Base-by-base conservation (phyloP, 2,113 vertebrate species). In the Laterallus jamaicensis region DNA sequence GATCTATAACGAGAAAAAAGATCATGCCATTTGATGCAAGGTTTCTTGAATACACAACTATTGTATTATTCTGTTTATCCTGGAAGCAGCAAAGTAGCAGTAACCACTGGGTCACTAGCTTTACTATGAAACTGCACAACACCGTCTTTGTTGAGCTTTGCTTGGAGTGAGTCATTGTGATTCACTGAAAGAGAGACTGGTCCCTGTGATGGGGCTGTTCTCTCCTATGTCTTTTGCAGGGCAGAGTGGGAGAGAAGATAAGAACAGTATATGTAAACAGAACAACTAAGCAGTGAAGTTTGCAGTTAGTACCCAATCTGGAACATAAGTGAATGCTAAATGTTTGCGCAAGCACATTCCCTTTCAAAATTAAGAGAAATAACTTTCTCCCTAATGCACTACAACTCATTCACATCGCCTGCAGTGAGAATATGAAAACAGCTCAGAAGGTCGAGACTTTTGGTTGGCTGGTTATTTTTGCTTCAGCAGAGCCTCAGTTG, bases 401-500 rank as follows among this genome's bases (percentile, higher is more conserved):
- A 63, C 59, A 70, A 20, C n/a, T 71, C 35, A 70, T 22, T 24
- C 18, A 6, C 5, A 49, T 5, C n/a, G 86, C 92, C 80, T 1
- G 5, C 73, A 88, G 80, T n/a, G 32, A 8, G 70, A 86, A 49
- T 3, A 71, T 29, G 91, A 79, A 40, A 93, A 44, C 66, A 79
- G 77, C 42, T 74, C 32, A 0, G 47, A 69, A 89, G 89, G 86
- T 79, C 12, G 6, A 93, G 35, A 52, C 77, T 60, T 49, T 82
- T 76, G 66, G 64, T 32, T 80, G 59, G 54, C 47, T 78, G 44
- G 84, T 70, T 92, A 80, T 89, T 96, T 93, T 95, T 92, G 83
- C 44, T 75, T 73, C 77, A 64, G n/a, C 49, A 35, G 26, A 93
- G 62, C 56, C 60, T 64, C 2, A 1, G 69, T 67, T 90, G 83